These are phyloP conservation scores for Dioctria rufipes DNA, from an alignment of 2,888 invertebrate species.

Conservation along the genomic window DNA sequence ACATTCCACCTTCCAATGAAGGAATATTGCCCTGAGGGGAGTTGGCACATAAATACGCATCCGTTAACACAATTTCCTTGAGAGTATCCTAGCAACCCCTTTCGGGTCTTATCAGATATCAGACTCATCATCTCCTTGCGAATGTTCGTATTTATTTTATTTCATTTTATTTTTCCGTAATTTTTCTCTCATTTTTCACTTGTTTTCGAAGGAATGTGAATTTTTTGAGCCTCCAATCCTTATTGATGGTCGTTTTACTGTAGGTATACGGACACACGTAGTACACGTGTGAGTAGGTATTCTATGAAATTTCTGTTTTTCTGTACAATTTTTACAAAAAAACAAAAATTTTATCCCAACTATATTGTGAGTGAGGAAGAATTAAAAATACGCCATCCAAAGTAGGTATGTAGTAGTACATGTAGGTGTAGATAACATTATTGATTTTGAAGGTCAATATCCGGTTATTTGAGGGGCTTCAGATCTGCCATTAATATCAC, in stretches of 20 bases:
- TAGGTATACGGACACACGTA: too few species aligned
- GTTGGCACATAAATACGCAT: constrained; percentile 44
- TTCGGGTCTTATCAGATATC: constrained; percentile 47
- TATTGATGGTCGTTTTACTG: constrained; percentile 7
- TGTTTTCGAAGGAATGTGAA: constrained; percentile 21
- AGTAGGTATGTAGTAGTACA: background rate
- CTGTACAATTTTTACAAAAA: too few species aligned
- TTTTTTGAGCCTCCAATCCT: background rate
- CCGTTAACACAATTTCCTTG: constrained; percentile 45
- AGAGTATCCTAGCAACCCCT: constrained; percentile 52
- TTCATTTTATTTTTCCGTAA: background rate
- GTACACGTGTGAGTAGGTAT: background rate
- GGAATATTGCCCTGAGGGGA: constrained; percentile 8
- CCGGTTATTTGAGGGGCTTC: background rate
- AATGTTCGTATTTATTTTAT: constrained; percentile 1
- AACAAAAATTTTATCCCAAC: too few species aligned
- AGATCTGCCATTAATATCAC: too few species aligned
- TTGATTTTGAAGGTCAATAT: background rate
- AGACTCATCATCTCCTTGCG: background rate
- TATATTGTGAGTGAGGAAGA: too few species aligned
- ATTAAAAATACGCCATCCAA: background rate
- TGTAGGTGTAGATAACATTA: background rate
- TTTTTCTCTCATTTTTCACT: constrained; percentile 37
- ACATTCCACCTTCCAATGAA: background rate
- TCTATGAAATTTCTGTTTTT: background rate